Base-by-base conservation (phyloP, 2,797 vertebrate species). In the Propithecus perrieri region DNA sequence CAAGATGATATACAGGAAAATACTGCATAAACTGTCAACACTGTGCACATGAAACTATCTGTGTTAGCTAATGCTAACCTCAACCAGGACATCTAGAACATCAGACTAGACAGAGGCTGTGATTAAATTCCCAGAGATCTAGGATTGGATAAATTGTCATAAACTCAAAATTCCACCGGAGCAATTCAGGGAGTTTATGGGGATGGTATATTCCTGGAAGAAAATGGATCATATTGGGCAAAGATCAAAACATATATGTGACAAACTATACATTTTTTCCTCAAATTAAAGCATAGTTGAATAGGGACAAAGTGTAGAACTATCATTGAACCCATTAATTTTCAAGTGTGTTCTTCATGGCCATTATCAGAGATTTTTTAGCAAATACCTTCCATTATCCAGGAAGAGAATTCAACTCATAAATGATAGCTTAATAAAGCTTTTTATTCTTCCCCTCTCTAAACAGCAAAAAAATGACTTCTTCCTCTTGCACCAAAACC, bases 341-440 rank as follows among this genome's bases (percentile, higher is more conserved):
- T 96, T 91, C 74, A 92, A 88, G 63, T 72, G 33, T 85, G 7
- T 92, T 93, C 81, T 91, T 95, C 5, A 59, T 24, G 67, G 50
- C 41, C 6, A 59, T 86, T 85, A 78, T 79, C 57, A 71, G 28
- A 96, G 71, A 35, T 26, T 92, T 95, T 85, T 87, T 57, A 90
- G 38, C 15, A 79, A 91, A 85, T 90, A 69, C 26, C 53, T 89
- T 46, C n/a, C 67, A 91, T 43, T 46, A n/a, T 48, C 3, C 75
- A 92, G 15, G 75, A 86, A 87, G 41, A 87, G 33, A 88, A 94
- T 89, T 92, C 67, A 88, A 88, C 15, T 38, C 50, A 61, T 80
- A n/a, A 94, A 89, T 84, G 14, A 69, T 46, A 55, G 46, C n/a
- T 89, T 57, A 69, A 4, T 85, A 41, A 76, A 95, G 78, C 10